phyloP scores from a whole-genome alignment of 2,888 invertebrate genomes.

The Slavum lentiscoides region DNA sequence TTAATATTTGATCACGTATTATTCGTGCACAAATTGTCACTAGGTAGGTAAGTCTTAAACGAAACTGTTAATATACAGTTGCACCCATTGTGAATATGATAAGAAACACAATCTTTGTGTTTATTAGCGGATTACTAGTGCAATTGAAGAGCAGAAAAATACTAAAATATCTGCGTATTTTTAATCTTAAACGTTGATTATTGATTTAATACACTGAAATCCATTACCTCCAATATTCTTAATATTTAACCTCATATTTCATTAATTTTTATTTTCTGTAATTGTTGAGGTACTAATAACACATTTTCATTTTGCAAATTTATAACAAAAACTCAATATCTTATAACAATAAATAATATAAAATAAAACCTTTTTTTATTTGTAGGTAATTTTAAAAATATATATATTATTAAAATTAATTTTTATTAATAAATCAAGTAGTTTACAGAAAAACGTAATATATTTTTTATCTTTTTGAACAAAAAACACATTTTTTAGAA shows the following conservation, averaged over 20 bases:
- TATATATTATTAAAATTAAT: too few species aligned
- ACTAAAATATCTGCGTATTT: neutral
- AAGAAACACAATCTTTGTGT: conserved; percentile 20
- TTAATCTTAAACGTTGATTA: conserved; percentile 24
- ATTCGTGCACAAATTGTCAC: neutral
- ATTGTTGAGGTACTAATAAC: too few species aligned
- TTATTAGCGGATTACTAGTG: conserved; percentile 12
- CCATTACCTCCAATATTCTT: neutral
- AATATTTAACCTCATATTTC: neutral
- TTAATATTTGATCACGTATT: neutral
- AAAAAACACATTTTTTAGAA: too few species aligned
- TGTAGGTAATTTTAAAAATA: too few species aligned
- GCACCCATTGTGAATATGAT: neutral
- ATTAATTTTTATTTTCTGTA: too few species aligned
- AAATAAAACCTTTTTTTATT: too few species aligned
- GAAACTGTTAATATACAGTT: neutral
- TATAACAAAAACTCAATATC: too few species aligned
- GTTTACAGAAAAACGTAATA: too few species aligned
- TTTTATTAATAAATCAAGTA: too few species aligned
- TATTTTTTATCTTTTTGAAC: too few species aligned
- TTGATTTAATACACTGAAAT: conserved; percentile 23
- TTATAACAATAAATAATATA: too few species aligned
- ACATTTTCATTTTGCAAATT: too few species aligned
- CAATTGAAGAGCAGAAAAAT: conserved; percentile 21
- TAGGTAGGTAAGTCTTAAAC: neutral